A percentile compares a stretch with the other conserved stretches of the same genome.
These are phyloP conservation scores for Dysmachus trigonus DNA, from an alignment of 2,888 invertebrate species.

Conservation along the genomic window DNA sequence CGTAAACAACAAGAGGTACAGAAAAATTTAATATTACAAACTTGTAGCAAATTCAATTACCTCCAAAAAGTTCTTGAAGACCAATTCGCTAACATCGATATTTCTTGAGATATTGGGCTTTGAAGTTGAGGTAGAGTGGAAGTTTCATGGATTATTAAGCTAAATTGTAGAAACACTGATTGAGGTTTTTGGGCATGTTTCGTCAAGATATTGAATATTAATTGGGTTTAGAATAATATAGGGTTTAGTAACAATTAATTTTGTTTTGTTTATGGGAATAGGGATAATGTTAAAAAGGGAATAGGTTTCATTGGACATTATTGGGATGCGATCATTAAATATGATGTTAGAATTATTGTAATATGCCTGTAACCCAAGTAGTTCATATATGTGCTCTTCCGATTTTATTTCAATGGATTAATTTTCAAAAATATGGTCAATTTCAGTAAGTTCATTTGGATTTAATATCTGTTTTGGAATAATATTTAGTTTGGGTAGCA, in stretches of 20 bases:
- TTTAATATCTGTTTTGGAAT: constrained; percentile 47
- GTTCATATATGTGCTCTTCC: constrained; percentile 48
- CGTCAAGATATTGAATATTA: constrained; percentile 33
- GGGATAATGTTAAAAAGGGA: constrained; percentile 41
- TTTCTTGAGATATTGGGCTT: too few relatives aligned
- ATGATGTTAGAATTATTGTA: constrained; percentile 48
- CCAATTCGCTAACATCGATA: too few relatives aligned
- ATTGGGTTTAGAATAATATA: constrained; percentile 19
- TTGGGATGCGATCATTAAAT: constrained; percentile 48
- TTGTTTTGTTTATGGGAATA: constrained; percentile 47
- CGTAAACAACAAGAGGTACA: too few relatives aligned
- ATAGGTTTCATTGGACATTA: constrained; percentile 31
- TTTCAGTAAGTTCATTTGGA: constrained; percentile 42
- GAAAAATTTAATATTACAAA: too few relatives aligned
- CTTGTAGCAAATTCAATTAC: too few relatives aligned
- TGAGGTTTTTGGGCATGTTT: constrained; percentile 30
- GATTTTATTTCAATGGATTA: constrained; percentile 44
- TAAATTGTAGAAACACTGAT: too few relatives aligned
- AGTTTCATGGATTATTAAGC: too few relatives aligned
- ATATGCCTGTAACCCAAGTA: constrained; percentile 47
- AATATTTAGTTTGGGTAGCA: constrained; percentile 47
- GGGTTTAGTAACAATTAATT: constrained; percentile 43
- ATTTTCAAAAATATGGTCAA: constrained; percentile 36
- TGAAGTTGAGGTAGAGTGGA: too few relatives aligned
- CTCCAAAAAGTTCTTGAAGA: too few relatives aligned